These are phyloP conservation scores for Xiphydria camelus DNA, from an alignment of 2,888 invertebrate species.

Conservation along the genomic window DNA sequence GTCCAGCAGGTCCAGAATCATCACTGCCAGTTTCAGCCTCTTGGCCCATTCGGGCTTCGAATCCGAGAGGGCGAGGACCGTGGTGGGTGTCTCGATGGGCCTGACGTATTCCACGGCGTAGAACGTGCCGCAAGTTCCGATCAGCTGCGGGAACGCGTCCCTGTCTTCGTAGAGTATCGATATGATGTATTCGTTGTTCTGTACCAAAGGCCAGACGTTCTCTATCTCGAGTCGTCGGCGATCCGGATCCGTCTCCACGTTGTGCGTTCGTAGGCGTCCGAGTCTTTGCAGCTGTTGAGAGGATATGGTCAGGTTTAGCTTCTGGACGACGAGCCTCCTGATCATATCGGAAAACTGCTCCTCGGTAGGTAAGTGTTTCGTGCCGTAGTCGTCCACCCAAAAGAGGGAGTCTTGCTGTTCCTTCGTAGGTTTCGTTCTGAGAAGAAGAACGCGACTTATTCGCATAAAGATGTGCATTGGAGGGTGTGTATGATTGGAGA, in stretches of 20 bases:
- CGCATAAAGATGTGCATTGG: too few relatives aligned
- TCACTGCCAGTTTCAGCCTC: conserved; percentile 62
- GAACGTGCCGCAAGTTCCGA: conserved; percentile 70
- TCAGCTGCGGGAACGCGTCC: conserved; percentile 67
- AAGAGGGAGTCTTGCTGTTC: conserved; percentile 58
- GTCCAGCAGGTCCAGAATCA: conserved; percentile 66
- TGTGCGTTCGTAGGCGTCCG: conserved; percentile 58
- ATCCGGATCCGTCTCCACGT: conserved; percentile 53
- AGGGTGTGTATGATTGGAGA: too few relatives aligned
- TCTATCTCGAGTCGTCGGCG: conserved; percentile 62
- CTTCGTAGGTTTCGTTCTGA: conserved; percentile 46
- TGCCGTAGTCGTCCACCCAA: conserved; percentile 55
- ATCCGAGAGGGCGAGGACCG: conserved; percentile 61
- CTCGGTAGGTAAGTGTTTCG: conserved; percentile 61
- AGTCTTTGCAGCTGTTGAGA: conserved; percentile 60
- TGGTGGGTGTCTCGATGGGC: conserved; percentile 61
- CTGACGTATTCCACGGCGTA: conserved; percentile 69
- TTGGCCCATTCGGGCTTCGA: conserved; percentile 64
- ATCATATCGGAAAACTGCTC: conserved; percentile 61
- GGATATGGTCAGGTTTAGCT: conserved; percentile 62
- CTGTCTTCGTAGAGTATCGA: conserved; percentile 64
- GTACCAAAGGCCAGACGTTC: conserved; percentile 66
- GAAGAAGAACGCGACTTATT: neutral
- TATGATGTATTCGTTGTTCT: conserved; percentile 70
- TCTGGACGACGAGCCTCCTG: conserved; percentile 59